Percentiles rank a stretch among this genome's conserved stretches.
These are phyloP conservation scores for Chrysodeixis includens DNA, from an alignment of 2,888 invertebrate genomes.

Conservation along the genomic window DNA sequence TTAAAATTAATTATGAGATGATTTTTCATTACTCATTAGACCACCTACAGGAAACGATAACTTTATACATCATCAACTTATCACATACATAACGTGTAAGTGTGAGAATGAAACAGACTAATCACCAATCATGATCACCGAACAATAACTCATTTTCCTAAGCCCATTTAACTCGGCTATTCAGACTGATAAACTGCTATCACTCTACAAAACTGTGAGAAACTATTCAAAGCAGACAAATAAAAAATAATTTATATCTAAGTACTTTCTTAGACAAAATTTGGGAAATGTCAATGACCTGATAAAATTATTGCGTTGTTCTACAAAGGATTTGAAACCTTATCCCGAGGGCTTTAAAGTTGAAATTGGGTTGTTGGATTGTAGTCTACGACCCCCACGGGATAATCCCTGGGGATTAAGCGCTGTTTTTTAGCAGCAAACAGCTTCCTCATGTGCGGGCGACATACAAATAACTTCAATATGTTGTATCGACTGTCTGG, in stretches of 20 bases:
- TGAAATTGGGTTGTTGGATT: conserved; percentile 18
- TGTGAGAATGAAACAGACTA: conserved; percentile 2
- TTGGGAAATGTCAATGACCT: conserved; percentile 47
- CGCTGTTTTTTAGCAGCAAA: conserved; percentile 57
- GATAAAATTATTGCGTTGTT: conserved; percentile 17
- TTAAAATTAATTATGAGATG: too few relatives aligned
- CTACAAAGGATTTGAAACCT: conserved; percentile 23
- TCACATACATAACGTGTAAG: not conserved
- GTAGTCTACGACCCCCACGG: conserved; percentile 59
- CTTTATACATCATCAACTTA: not conserved
- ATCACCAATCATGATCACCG: conserved; percentile 1
- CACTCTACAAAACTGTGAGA: conserved; percentile 34
- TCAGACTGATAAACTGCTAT: conserved; percentile 17
- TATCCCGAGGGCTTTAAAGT: not conserved
- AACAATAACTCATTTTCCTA: conserved; percentile 7
- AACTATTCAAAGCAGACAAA: conserved; percentile 26
- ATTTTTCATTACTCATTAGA: too few relatives aligned
- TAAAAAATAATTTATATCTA: conserved; percentile 25
- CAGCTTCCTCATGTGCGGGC: conserved; percentile 57
- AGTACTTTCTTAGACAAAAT: conserved; percentile 36
- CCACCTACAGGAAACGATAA: not conserved
- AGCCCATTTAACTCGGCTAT: conserved; percentile 15
- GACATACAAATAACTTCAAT: conserved; percentile 58
- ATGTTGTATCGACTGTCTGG: conserved; percentile 38
- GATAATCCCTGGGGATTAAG: conserved; percentile 72